Percentiles rank a stretch among this genome's conserved stretches.
These are phyloP conservation scores for Perizoma affinitatum DNA, from an alignment of 2,888 invertebrate genomes.

Conservation along the genomic window DNA sequence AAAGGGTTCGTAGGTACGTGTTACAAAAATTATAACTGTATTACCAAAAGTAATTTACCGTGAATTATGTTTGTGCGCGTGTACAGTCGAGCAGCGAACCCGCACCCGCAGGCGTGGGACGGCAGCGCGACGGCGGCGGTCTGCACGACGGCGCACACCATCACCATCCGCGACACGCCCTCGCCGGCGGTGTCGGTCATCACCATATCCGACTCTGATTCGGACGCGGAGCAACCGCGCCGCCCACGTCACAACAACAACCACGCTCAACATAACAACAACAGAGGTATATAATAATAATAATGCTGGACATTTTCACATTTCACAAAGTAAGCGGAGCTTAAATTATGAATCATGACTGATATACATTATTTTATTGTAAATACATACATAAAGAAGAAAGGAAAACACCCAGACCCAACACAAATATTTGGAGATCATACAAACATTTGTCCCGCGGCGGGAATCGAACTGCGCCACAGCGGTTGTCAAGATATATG, in stretches of 20 bases:
- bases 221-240: constrained; percentile 83
- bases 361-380: too few species aligned
- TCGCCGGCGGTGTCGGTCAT: constrained; percentile 97
- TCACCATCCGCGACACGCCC: constrained; percentile 97
- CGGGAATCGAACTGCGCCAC: too few species aligned
- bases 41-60: background rate
- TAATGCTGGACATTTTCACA: too few species aligned
- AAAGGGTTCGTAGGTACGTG: too few species aligned
- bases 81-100: constrained; percentile 37
- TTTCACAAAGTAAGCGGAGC: too few species aligned
- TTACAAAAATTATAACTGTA: too few species aligned
- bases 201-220: constrained; percentile 93
- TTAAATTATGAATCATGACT: too few species aligned
- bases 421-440: too few species aligned
- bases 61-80: background rate
- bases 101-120: constrained; percentile 22
- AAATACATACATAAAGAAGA: too few species aligned
- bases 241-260: constrained; percentile 37
- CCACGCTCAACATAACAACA: constrained; percentile 48
- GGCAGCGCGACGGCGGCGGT: constrained; percentile 21
- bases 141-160: constrained; percentile 88
- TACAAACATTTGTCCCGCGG: too few species aligned
- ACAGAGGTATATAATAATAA: constrained; percentile 45
- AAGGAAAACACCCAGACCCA: too few species aligned
- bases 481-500: too few species aligned